Conservation (phyloP, 2,113 vertebrate species). For the Panurus biarmicus region DNA sequence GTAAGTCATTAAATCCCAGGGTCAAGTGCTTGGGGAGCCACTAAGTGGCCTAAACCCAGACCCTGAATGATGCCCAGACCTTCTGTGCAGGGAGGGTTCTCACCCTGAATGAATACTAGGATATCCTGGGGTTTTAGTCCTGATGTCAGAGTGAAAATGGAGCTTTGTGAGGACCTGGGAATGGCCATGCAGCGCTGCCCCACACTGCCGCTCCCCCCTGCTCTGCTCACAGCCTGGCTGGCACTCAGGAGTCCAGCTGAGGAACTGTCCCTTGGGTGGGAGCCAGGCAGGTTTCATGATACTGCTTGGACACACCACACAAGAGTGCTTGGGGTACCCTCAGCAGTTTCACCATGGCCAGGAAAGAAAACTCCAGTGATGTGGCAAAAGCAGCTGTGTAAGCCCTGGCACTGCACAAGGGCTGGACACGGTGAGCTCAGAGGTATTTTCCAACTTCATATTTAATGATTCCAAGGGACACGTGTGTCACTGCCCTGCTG, state of each 20-base stretch:
- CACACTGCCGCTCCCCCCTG: fast-evolving
- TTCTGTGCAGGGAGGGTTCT: neutral
- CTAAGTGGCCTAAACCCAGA: neutral
- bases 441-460: too few species aligned
- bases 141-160: neutral
- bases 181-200: fast-evolving
- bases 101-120: neutral
- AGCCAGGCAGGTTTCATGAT: neutral
- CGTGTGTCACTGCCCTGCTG: neutral
- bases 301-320: neutral
- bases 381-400: neutral
- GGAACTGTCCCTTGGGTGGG: neutral
- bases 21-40: neutral
- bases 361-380: neutral
- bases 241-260: neutral
- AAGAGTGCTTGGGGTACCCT: neutral
- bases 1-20: neutral
- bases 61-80: neutral
- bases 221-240: neutral
- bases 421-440: neutral
- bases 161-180: neutral
- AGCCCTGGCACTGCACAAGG: neutral
- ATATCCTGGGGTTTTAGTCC: neutral
- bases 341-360: neutral
- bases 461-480: neutral